Percentiles rank a stretch among this genome's conserved stretches.
These are phyloP conservation scores for Trichogramma pretiosum DNA, from an alignment of 1,140 invertebrate genomes.

Conservation along the genomic window DNA sequence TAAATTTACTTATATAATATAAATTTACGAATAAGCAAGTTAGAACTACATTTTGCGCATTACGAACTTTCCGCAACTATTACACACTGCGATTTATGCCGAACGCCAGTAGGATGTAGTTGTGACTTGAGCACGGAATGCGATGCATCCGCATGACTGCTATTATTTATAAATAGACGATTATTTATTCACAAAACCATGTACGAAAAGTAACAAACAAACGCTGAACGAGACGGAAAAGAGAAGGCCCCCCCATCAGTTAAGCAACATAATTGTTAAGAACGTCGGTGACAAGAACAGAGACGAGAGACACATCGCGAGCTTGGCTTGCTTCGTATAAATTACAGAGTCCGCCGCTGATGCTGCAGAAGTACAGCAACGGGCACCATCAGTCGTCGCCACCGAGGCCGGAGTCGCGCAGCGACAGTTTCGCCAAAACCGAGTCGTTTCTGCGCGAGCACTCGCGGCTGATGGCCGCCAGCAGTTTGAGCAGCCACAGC, in stretches of 20 bases:
- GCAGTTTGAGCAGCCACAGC: constrained; percentile 14
- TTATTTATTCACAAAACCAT: too few species aligned
- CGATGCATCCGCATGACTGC: constrained; percentile 11
- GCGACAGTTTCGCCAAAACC: constrained; percentile 34
- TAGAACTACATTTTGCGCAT: neutral
- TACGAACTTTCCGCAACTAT: neutral
- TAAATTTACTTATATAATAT: neutral
- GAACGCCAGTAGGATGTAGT: too few species aligned
- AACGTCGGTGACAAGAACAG: too few species aligned
- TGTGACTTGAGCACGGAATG: too few species aligned
- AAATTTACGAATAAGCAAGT: neutral
- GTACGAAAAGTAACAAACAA: too few species aligned
- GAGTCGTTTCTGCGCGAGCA: constrained; percentile 34
- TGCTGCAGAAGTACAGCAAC: constrained; percentile 23
- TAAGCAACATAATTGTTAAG: too few species aligned
- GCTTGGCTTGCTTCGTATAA: constrained; percentile 39
- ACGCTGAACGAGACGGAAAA: too few species aligned
- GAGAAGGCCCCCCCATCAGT: too few species aligned
- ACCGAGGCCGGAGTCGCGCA: constrained; percentile 34
- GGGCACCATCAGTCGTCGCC: constrained; percentile 22
- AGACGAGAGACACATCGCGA: too few species aligned
- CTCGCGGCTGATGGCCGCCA: constrained; percentile 19
- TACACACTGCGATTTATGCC: neutral
- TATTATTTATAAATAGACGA: too few species aligned
- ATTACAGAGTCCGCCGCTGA: constrained; percentile 41